A percentile compares a stretch with the other conserved stretches of the same genome.
Evolutionary conservation across 2,113 vertebrate species (phyloP).

Genomic region (Equus przewalskii): DNA sequence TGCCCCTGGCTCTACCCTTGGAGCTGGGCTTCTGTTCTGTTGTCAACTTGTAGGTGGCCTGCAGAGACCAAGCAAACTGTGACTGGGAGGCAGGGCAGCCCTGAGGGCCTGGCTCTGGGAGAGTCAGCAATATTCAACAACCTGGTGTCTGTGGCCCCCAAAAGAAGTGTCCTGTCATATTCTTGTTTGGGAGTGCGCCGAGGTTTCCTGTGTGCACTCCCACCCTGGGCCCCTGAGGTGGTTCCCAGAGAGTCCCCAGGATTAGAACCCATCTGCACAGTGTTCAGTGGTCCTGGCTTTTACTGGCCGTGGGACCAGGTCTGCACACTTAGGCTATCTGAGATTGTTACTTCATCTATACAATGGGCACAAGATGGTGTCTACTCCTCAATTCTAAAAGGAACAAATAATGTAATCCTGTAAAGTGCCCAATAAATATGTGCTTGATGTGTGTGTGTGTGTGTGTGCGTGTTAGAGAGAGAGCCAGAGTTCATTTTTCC

Average conservation of each 20-base stretch:
- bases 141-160: not conserved
- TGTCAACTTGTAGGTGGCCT: not conserved
- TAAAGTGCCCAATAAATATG: not conserved
- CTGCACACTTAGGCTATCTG: not conserved
- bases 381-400: not conserved
- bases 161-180: not conserved
- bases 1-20: not conserved
- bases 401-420: not conserved
- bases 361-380: too few species aligned
- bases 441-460: not conserved
- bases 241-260: not conserved
- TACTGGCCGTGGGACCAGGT: not conserved
- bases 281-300: not conserved
- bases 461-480: not conserved
- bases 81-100: not conserved
- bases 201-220: not conserved
- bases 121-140: not conserved
- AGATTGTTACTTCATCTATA: not conserved
- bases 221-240: accelerated
- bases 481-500: not conserved
- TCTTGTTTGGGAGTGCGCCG: not conserved
- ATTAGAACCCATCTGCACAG: not conserved
- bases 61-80: not conserved
- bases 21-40: not conserved
- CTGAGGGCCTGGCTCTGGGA: not conserved